Evolutionary conservation across 2,888 invertebrate species (phyloP).

Genomic region (Liodrosophila aerea): DNA sequence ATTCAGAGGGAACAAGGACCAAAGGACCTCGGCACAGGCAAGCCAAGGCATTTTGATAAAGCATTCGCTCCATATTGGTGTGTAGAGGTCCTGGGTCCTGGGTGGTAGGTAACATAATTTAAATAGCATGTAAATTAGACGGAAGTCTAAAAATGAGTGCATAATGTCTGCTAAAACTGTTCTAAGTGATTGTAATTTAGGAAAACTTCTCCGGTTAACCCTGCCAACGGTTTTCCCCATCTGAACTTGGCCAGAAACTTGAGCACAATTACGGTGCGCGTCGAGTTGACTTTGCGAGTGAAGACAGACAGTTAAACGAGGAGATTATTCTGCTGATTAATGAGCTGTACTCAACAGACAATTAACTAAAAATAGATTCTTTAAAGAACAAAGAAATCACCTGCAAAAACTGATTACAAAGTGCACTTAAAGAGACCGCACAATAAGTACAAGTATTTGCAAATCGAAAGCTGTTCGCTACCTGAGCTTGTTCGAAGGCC

Average conservation of each 20-base stretch:
- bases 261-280: slow-evolving; percentile 17
- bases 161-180: slow-evolving; percentile 75
- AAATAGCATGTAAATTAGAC: slow-evolving; percentile 78
- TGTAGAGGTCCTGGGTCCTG: slow-evolving; percentile 25
- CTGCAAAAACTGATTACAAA: too few relatives aligned
- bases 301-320: slow-evolving; percentile 2
- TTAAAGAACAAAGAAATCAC: too few relatives aligned
- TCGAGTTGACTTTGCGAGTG: neutral
- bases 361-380: too few relatives aligned
- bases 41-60: slow-evolving; percentile 70
- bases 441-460: too few relatives aligned
- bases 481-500: neutral
- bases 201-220: slow-evolving; percentile 50
- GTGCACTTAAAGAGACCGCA: too few relatives aligned
- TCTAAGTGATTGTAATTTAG: slow-evolving; percentile 78
- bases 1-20: slow-evolving; percentile 39
- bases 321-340: slow-evolving; percentile 31
- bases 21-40: slow-evolving; percentile 18
- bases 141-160: slow-evolving; percentile 76
- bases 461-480: neutral
- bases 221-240: slow-evolving; percentile 26
- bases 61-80: slow-evolving; percentile 63
- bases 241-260: slow-evolving; percentile 33
- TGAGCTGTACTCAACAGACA: neutral
- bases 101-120: slow-evolving; percentile 68